Evolutionary conservation across 2,888 invertebrate species (phyloP).

Genomic region (Doris montereyensis): DNA sequence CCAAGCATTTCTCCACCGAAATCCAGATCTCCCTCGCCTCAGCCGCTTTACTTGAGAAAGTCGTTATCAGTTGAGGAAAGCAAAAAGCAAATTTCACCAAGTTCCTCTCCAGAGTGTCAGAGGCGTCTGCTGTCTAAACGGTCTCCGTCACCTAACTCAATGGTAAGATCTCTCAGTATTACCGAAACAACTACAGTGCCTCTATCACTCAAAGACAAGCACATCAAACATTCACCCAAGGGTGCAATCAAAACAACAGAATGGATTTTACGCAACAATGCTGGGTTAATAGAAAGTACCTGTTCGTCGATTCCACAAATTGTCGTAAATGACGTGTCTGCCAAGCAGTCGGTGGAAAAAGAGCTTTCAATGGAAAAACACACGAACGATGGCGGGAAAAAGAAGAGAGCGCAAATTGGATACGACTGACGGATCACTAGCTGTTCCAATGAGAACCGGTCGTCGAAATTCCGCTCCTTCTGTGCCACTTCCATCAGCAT

Average conservation of each 20-base stretch:
- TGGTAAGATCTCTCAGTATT: neutral
- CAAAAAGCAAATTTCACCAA: neutral
- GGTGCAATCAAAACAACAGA: too few species aligned
- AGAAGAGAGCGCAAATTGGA: neutral
- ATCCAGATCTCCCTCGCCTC: neutral
- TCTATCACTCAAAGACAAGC: neutral
- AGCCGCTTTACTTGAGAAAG: neutral
- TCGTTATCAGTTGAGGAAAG: neutral
- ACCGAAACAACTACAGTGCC: neutral
- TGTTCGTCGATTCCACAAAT: neutral
- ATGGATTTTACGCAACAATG: too few species aligned
- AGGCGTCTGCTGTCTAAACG: neutral
- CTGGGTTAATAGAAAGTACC: too few species aligned
- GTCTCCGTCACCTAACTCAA: too few species aligned
- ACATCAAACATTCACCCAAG: too few species aligned
- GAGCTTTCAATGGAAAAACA: neutral
- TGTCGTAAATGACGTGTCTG: constrained; percentile 3
- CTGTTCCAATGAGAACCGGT: neutral
- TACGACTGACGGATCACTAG: neutral
- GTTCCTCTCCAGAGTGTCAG: constrained; percentile 9
- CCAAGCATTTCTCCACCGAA: neutral
- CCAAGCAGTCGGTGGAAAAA: neutral
- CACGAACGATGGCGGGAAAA: neutral
- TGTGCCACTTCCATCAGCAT: neutral
- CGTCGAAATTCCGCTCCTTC: constrained; percentile 22